Base-by-base conservation (phyloP, 2,888 invertebrate species). In the Dryocosmus kuriphilus region DNA sequence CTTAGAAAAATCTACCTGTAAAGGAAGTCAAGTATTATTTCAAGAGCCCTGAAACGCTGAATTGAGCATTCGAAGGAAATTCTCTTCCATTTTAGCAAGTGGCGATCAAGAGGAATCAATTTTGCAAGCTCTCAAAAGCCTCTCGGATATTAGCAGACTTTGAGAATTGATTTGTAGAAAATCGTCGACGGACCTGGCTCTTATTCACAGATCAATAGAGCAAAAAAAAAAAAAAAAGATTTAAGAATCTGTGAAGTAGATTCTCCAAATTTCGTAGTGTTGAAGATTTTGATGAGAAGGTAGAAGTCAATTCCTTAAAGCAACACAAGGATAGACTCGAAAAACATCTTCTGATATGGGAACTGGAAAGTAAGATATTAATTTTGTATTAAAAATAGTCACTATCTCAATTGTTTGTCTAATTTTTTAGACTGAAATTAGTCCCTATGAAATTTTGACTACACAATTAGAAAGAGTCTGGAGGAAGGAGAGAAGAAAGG, bases 121-220 rank as follows among this genome's bases (percentile, higher is more conserved):
- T 41, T 46, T 27, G 41, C 16, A 46, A 46, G 16, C 67, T 46
- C 67, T 27, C 27, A 2, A 46, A 19, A 19, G 46, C 22, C 19
- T 32, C 19, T 32, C 6, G 6, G 46, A 46, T 46, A 67, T 67
- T 67, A 46, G 67, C 67, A 67, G 46, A 67, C 41, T 67, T 67
- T 67, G 67, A 19, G 46, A 67, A 46, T 27, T 67, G 46, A 46
- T 67, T 46, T 67, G 67, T 27, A 67, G 46, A 19, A 46, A 67
- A 46, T 67, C 46, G 67, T 27, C 27, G 27, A 67, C 27, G 46
- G 46, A 67, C 9, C 67, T 46, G 9, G 19, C 46, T 67, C 19
- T 67, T n/a, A 67, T 67, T 67, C 27, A 67, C 11, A 41, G 67
- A 41, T 16, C 46, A 24, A 41, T 38, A 38, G 14, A n/a, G 8